Percentiles rank a stretch among this genome's conserved stretches.
Conservation (phyloP, 2,797 vertebrate species). For the Chloroceryle amazona region DNA sequence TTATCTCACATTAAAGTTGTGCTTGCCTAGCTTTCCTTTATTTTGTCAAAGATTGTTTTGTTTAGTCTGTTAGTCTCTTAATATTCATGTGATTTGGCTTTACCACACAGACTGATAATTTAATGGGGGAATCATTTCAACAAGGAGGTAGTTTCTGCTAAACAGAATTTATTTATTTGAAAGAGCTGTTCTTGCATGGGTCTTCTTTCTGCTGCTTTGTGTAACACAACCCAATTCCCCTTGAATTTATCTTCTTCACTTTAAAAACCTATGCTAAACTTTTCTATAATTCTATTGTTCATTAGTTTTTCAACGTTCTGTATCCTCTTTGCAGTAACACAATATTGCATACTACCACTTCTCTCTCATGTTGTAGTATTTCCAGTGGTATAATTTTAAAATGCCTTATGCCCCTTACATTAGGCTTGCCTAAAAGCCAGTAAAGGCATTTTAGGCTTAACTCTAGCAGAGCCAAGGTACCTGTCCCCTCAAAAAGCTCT, state of each 20-base stretch:
- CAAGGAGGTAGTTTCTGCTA: slow-evolving; percentile 4
- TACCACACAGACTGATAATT: slow-evolving; percentile 10
- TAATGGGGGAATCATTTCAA: slow-evolving; percentile 47
- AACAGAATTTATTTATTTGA: slow-evolving; percentile 5
- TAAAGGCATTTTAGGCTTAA: background rate
- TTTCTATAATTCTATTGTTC: background rate
- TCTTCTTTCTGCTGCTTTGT: background rate
- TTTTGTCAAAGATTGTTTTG: slow-evolving; percentile 58
- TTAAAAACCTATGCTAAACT: background rate
- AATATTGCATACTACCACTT: background rate
- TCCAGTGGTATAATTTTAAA: background rate
- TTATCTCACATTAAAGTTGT: background rate
- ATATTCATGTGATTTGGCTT: slow-evolving; percentile 47
- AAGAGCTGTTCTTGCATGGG: background rate
- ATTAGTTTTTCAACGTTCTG: background rate
- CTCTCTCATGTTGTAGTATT: background rate
- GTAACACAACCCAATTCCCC: background rate
- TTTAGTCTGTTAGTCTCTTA: slow-evolving; percentile 59
- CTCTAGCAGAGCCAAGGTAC: background rate
- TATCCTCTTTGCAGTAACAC: background rate
- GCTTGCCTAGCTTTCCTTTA: slow-evolving; percentile 12
- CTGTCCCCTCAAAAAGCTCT: background rate
- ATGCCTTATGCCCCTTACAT: background rate
- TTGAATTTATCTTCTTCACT: background rate
- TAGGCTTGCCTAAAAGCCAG: background rate